Percentiles rank a stretch among this genome's conserved stretches.
Conservation (phyloP, 2,888 invertebrate species). For the Drosophila sordidula region DNA sequence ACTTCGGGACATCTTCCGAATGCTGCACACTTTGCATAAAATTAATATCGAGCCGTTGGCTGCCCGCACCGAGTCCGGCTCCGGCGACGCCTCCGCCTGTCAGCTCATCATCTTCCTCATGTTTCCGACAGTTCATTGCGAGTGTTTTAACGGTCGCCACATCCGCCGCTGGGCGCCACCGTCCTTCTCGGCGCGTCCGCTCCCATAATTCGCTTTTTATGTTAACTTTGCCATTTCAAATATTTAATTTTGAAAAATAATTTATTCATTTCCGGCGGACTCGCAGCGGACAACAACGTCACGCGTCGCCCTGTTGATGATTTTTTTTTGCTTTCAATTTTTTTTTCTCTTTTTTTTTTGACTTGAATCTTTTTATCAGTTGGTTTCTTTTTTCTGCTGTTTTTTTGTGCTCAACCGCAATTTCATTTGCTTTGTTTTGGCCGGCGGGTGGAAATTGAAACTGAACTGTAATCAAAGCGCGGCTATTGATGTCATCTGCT, state of each 20-base stretch:
- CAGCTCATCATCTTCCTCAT: slow-evolving; percentile 33
- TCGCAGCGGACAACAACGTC: slow-evolving; percentile 22
- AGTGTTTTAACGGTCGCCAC: slow-evolving; percentile 78
- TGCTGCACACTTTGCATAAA: slow-evolving; percentile 74
- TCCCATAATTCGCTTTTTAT: slow-evolving; percentile 80
- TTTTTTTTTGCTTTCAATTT: slow-evolving; percentile 35
- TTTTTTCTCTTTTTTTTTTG: slow-evolving; percentile 13
- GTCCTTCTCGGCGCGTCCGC: slow-evolving; percentile 9
- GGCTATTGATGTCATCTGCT: slow-evolving; percentile 72
- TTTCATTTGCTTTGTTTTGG: slow-evolving; percentile 65
- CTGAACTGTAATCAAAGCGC: slow-evolving; percentile 78
- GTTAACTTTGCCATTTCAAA: slow-evolving; percentile 69
- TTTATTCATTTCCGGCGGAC: slow-evolving; percentile 79
- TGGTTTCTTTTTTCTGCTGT: slow-evolving; percentile 6
- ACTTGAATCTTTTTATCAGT: slow-evolving; percentile 18
- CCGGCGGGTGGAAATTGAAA: slow-evolving; percentile 67
- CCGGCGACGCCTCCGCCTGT: not conserved
- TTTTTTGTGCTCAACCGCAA: slow-evolving; percentile 46
- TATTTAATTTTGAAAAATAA: slow-evolving; percentile 72
- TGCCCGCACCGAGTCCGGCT: not conserved
- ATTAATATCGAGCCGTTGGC: slow-evolving; percentile 69
- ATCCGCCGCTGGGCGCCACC: slow-evolving; percentile 62
- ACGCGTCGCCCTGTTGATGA: slow-evolving; percentile 54
- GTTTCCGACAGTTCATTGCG: slow-evolving; percentile 79
- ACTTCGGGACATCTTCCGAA: slow-evolving; percentile 37